These are phyloP conservation scores for Pyrocephalus nanus DNA, from an alignment of 2,797 vertebrate species.

Conservation along the genomic window DNA sequence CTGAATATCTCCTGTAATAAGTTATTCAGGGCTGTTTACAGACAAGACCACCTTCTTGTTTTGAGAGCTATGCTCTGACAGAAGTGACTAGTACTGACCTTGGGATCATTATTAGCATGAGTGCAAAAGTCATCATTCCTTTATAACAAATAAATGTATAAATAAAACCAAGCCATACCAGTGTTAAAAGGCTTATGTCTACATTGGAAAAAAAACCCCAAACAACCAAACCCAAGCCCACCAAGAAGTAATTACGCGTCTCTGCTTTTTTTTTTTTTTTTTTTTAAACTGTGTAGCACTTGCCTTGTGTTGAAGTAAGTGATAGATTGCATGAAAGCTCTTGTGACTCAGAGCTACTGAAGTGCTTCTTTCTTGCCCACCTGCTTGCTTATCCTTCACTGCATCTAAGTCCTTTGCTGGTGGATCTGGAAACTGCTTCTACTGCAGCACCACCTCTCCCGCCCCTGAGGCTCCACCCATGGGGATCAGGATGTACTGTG, in stretches of 20 bases:
- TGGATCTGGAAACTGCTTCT: background rate
- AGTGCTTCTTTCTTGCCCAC: background rate
- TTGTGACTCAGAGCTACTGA: background rate
- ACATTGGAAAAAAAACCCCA: background rate
- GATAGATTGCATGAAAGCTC: background rate
- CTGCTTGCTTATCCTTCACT: background rate
- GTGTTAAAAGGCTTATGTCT: slow-evolving; percentile 26
- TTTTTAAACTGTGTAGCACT: slow-evolving; percentile 2
- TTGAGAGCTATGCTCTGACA: slow-evolving; percentile 51
- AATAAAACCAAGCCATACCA: slow-evolving; percentile 41
- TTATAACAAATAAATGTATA: slow-evolving; percentile 40
- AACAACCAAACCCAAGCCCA: background rate
- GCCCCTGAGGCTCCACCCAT: background rate
- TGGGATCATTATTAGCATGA: slow-evolving; percentile 14
- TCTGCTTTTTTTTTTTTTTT: background rate
- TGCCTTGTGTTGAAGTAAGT: background rate
- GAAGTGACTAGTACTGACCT: background rate
- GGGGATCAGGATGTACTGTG: background rate
- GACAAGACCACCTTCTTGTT: slow-evolving; percentile 25
- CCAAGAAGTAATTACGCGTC: slow-evolving; percentile 38
- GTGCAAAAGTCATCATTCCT: slow-evolving; percentile 32
- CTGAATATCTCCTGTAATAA: slow-evolving; percentile 18
- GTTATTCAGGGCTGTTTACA: background rate
- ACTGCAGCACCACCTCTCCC: background rate
- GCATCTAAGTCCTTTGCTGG: background rate